phyloP scores from a whole-genome alignment of 1,140 invertebrate genomes.

The Frieseomelitta varia region DNA sequence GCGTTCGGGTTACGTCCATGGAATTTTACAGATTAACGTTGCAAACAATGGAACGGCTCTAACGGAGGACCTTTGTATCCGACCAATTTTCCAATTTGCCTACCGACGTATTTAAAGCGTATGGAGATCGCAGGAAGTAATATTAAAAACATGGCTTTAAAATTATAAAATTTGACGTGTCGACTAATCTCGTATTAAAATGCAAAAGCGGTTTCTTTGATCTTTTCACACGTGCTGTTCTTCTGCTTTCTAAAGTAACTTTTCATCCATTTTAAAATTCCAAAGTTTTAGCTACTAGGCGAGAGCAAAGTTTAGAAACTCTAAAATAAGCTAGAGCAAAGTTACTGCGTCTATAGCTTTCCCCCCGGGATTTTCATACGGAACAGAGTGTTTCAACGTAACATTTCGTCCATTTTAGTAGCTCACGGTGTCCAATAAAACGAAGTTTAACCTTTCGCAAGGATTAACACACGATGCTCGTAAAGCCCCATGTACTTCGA shows the following conservation, averaged over 20 bases:
- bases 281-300: background rate
- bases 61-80: background rate
- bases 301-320: background rate
- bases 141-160: too few species aligned
- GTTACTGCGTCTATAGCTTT: too few species aligned
- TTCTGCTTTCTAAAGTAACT: background rate
- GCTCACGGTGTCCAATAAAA: background rate
- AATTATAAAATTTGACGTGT: too few species aligned
- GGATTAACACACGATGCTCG: background rate
- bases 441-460: background rate
- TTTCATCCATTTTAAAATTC: background rate
- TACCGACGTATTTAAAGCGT: background rate
- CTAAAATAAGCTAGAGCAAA: background rate
- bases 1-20: constrained; percentile 30
- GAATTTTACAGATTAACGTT: constrained; percentile 39
- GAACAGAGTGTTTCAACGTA: background rate
- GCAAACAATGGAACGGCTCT: constrained; percentile 1
- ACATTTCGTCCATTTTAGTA: background rate
- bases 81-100: background rate
- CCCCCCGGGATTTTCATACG: background rate
- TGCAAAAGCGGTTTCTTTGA: background rate
- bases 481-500: background rate
- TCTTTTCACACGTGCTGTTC: background rate
- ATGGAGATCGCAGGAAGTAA: background rate
- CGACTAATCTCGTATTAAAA: background rate